Percentiles rank a stretch among this genome's conserved stretches.
These are phyloP conservation scores for Chlorodrepanis virens DNA, from an alignment of 2,113 vertebrate species.

Conservation along the genomic window DNA sequence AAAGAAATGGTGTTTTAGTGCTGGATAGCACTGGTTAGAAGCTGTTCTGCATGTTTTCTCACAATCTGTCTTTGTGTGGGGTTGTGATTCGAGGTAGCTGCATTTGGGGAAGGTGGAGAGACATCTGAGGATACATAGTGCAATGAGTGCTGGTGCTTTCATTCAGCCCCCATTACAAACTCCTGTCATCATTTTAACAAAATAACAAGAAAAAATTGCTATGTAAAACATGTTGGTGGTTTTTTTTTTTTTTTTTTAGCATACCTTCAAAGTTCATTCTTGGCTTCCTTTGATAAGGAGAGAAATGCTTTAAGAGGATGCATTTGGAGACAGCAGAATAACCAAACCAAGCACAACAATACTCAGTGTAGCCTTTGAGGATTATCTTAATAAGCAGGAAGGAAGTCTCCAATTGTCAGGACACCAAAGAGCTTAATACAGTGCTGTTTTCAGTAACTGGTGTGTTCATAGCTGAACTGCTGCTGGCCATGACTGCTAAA, in stretches of 20 bases:
- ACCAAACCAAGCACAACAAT: neutral
- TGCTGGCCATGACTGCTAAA: neutral
- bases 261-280: neutral
- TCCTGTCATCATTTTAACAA: neutral
- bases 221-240: neutral
- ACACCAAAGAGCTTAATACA: neutral
- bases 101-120: neutral
- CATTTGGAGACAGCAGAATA: neutral
- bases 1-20: neutral
- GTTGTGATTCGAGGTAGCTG: neutral
- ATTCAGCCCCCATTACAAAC: neutral
- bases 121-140: neutral
- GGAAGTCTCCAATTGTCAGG: neutral
- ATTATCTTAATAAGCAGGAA: neutral
- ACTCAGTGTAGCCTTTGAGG: neutral
- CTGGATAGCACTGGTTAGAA: neutral
- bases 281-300: neutral
- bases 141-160: neutral
- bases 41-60: neutral
- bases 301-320: neutral
- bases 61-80: neutral
- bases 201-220: neutral
- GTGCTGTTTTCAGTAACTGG: neutral
- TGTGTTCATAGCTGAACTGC: neutral
- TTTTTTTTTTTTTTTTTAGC: neutral